Conservation (phyloP, 2,888 invertebrate species). For the Belgica antarctica region DNA sequence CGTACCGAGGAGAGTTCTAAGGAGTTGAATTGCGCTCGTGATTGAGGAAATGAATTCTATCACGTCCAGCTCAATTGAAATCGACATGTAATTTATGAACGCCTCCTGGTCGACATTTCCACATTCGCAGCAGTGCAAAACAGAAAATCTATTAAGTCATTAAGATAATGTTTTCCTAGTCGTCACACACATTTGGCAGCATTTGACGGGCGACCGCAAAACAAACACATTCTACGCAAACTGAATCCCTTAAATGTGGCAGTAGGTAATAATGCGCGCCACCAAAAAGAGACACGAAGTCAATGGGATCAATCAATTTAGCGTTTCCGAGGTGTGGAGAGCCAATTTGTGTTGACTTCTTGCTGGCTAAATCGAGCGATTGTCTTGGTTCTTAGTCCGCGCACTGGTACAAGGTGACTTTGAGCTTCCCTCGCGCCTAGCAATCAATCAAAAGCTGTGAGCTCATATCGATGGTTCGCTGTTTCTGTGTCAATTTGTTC, state of each 20-base stretch:
- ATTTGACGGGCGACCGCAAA: no score
- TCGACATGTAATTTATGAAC: no score
- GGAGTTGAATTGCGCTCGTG: background rate
- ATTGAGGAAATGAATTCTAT: no score
- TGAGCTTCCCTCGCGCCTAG: background rate
- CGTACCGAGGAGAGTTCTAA: background rate
- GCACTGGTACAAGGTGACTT: constrained; percentile 14
- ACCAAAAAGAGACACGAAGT: background rate
- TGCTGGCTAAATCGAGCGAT: background rate
- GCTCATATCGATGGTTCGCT: background rate
- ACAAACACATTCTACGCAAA: no score
- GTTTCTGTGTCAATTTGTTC: background rate
- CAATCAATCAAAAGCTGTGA: constrained; percentile 14
- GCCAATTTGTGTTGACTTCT: background rate
- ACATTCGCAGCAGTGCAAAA: background rate
- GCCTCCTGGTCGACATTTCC: no score
- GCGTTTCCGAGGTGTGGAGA: constrained; percentile 16
- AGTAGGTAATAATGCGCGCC: background rate
- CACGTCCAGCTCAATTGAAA: no score
- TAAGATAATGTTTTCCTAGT: no score
- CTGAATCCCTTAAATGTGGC: no score
- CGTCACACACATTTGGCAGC: no score
- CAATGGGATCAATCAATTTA: background rate
- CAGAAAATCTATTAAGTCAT: background rate
- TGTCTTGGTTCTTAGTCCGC: background rate